Evolutionary conservation across 2,888 invertebrate genomes (phyloP).

Genomic region (Steromphala cineraria): DNA sequence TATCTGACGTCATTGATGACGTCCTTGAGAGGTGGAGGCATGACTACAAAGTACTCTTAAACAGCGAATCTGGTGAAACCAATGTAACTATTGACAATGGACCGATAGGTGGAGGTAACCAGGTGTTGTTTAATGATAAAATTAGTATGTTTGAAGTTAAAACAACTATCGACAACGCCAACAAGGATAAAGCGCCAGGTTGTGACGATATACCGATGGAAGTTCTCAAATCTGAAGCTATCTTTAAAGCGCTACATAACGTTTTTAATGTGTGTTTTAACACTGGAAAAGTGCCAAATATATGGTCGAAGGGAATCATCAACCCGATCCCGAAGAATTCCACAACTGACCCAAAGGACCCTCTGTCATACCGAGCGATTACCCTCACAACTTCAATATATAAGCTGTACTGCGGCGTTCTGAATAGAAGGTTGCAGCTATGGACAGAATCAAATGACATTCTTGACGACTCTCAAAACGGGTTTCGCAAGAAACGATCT

Average conservation of each 20-base stretch:
- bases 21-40: neutral
- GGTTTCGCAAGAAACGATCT: neutral
- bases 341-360: too few relatives aligned
- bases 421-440: neutral
- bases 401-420: neutral
- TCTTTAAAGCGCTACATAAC: too few relatives aligned
- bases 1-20: neutral
- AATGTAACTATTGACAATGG: neutral
- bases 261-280: neutral
- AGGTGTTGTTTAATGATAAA: neutral
- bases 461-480: neutral
- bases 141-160: neutral
- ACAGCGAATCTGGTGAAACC: neutral
- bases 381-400: neutral
- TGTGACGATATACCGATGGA: neutral
- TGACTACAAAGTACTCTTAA: neutral
- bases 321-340: neutral
- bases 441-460: neutral
- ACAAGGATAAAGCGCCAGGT: neutral
- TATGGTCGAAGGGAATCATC: neutral
- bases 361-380: neutral
- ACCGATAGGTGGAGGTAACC: neutral
- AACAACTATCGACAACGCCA: neutral
- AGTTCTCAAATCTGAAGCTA: neutral
- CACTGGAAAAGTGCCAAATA: neutral